phyloP scores from a whole-genome alignment of 2,888 invertebrate genomes.

The Ashinkailepas kermadecensis region DNA sequence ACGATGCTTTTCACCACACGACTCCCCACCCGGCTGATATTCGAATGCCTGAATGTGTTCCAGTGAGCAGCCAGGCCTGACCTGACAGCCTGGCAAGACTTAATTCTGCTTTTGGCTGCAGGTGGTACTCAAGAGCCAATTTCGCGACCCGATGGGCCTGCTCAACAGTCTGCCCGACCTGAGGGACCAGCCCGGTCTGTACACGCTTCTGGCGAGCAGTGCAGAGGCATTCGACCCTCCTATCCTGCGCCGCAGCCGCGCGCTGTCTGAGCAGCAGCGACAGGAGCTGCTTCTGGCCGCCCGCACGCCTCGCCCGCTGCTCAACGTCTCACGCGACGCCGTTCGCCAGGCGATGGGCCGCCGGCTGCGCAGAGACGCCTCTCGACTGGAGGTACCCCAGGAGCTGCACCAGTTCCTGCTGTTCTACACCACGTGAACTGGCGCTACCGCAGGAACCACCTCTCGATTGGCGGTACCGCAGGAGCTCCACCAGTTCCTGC shows the following conservation, averaged over 20 bases:
- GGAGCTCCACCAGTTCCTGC: background rate
- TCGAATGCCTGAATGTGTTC: too few species aligned
- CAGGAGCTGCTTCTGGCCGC: constrained; percentile 57
- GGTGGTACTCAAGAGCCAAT: constrained; percentile 75
- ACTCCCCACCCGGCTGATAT: too few species aligned
- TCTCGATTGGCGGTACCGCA: background rate
- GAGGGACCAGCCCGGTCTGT: constrained; percentile 47
- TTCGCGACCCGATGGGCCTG: constrained; percentile 73
- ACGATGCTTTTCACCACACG: too few species aligned
- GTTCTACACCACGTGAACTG: background rate
- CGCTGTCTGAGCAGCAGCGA: constrained; percentile 58
- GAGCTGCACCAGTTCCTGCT: constrained; percentile 4
- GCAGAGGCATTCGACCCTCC: constrained; percentile 69
- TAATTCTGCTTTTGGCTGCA: constrained; percentile 36
- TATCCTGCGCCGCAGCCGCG: constrained; percentile 65
- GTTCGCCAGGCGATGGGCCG: background rate
- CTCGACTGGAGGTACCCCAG: background rate
- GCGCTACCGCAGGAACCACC: background rate
- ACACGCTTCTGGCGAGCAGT: constrained; percentile 52
- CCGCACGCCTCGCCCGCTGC: background rate
- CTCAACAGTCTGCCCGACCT: constrained; percentile 66
- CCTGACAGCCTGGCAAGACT: too few species aligned
- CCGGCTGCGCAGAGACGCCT: background rate
- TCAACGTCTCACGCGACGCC: background rate
- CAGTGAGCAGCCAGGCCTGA: too few species aligned